A percentile compares a stretch with the other conserved stretches of the same genome.
These are phyloP conservation scores for Mesorhabditis sp. DNA, from an alignment of 2,888 invertebrate species.

Conservation along the genomic window DNA sequence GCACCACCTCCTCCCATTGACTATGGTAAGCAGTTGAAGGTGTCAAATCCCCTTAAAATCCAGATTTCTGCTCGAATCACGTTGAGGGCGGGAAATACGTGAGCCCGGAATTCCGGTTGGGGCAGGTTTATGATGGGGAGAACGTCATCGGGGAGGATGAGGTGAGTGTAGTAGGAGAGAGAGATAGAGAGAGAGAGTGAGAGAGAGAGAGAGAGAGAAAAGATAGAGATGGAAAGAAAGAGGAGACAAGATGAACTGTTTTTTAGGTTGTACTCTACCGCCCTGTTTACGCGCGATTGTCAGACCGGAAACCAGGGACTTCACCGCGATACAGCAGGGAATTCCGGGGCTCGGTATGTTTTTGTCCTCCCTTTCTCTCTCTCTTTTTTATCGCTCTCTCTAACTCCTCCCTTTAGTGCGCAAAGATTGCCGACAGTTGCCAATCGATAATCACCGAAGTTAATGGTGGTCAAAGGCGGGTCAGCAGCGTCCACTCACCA, in stretches of 20 bases:
- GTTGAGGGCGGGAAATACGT: slow-evolving; percentile 77
- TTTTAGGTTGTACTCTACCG: slow-evolving; percentile 48
- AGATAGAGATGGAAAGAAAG: not conserved
- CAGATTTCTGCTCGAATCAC: slow-evolving; percentile 71
- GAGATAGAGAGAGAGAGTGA: not conserved
- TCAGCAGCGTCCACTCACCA: not conserved
- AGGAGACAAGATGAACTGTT: not conserved
- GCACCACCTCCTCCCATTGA: slow-evolving; percentile 54
- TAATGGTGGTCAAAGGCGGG: slow-evolving; percentile 29
- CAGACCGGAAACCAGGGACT: slow-evolving; percentile 23
- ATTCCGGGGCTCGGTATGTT: slow-evolving; percentile 32
- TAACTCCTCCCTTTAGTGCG: slow-evolving; percentile 23
- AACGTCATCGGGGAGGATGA: slow-evolving; percentile 40
- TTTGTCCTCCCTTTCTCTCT: slow-evolving; percentile 6
- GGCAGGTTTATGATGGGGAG: slow-evolving; percentile 66
- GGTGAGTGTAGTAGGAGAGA: slow-evolving; percentile 14
- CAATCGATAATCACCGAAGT: slow-evolving; percentile 37
- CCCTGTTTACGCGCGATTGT: slow-evolving; percentile 48
- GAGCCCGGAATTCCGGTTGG: slow-evolving; percentile 74
- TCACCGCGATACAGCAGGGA: slow-evolving; percentile 33
- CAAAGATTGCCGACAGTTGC: slow-evolving; percentile 30
- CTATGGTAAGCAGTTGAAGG: slow-evolving; percentile 39
- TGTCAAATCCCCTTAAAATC: slow-evolving; percentile 19
- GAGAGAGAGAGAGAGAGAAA: not conserved
- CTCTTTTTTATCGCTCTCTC: not conserved